Conservation (phyloP, 2,113 vertebrate genomes). For the Cacatua alba region DNA sequence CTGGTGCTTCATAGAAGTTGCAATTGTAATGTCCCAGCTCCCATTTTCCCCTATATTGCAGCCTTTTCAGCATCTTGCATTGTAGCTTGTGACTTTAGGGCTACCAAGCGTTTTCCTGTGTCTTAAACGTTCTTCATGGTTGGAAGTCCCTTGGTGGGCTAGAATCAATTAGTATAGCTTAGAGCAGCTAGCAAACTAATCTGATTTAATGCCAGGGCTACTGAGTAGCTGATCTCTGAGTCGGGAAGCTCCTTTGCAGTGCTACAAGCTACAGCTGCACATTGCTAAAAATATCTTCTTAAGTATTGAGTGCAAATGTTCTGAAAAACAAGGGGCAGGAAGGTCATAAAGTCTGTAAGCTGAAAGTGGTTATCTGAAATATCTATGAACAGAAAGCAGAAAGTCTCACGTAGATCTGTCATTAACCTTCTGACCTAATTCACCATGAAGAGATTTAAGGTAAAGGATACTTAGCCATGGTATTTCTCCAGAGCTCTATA, state of each 20-base stretch:
- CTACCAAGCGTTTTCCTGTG: neutral
- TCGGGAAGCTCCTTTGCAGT: neutral
- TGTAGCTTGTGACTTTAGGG: neutral
- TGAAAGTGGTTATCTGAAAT: neutral
- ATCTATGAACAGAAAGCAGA: neutral
- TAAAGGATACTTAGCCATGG: neutral
- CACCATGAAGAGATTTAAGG: neutral
- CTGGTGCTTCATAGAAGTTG: neutral
- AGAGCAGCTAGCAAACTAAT: neutral
- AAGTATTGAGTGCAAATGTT: neutral
- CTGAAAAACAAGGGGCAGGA: slow-evolving; percentile 12
- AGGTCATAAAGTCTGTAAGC: slow-evolving; percentile 23
- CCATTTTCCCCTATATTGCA: neutral
- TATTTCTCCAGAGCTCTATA: neutral
- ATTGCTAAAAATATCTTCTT: slow-evolving; percentile 23
- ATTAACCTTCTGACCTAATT: slow-evolving; percentile 18
- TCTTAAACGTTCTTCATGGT: neutral
- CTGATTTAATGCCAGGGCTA: neutral
- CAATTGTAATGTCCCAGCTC: neutral
- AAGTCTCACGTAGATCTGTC: neutral
- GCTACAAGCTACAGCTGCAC: neutral
- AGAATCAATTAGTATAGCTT: slow-evolving; percentile 1
- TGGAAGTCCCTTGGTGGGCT: neutral
- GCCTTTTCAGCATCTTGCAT: neutral
- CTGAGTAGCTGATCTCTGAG: neutral